Base-by-base conservation (phyloP, 2,113 vertebrate genomes). In the Struthio camelus region DNA sequence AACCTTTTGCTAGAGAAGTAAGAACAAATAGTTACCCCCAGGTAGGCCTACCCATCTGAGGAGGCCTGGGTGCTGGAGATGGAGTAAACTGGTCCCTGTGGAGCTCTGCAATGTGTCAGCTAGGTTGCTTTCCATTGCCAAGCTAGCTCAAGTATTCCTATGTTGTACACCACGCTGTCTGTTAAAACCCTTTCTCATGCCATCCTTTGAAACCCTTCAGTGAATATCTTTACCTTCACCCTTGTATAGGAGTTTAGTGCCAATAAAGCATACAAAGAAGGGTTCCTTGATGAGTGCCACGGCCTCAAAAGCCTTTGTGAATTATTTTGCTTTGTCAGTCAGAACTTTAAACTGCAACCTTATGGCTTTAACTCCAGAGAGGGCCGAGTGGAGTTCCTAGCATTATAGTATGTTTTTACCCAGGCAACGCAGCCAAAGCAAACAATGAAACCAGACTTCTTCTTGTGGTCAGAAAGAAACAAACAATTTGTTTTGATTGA, bases 401-500 rank as follows among this genome's bases (percentile, higher is more conserved):
- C 69, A 40, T 81, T 79, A 79, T 25, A 83, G 91, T 7, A 10
- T 84, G 87, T 72, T 92, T 96, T 88, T 1, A 77, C 80, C 86
- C 66, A 48, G 80, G 66, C 85, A 0, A 10, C 0, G 0, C 58
- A 85, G 94, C 96, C 96, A 97, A 97, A 97, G 89, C 90, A 95
- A 97, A 89, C 10, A 1, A 79, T 89, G 81, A 95, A 97, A 96
- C 97, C 92, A 94, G 92, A 83, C 56, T 87, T 61, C 82, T 97
- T 94, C 80, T 93, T 97, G 95, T 87, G 94, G 95, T 94, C 80
- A 93, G 90, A 93, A 86, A 93, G 87, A 95, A 96, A 92, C 75
- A 96, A 97, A 96, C 93, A 96, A 96, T 91, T 94, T 96, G 90
- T 96, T 97, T 97, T 90, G 85, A 92, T 93, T 96, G 94, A 95